A percentile compares a stretch with the other conserved stretches of the same genome.
Evolutionary conservation across 2,888 invertebrate species (phyloP).

Genomic region (Rhabditophanes sp.): DNA sequence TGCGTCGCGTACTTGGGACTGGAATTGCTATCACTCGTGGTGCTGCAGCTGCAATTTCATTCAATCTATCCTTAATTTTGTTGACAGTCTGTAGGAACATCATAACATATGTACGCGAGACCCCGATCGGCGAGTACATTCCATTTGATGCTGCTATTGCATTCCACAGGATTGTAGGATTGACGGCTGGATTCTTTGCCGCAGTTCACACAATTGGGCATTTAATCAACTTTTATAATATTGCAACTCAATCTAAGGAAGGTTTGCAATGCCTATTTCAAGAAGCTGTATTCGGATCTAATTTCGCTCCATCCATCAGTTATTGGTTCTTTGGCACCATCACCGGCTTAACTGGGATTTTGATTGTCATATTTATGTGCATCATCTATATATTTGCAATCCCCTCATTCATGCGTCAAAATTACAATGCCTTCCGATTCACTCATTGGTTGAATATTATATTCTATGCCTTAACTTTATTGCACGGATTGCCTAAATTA

Average conservation of each 20-base stretch:
- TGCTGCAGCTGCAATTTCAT: slow-evolving; percentile 78
- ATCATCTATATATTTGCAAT: slow-evolving; percentile 92
- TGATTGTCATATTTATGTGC: slow-evolving; percentile 74
- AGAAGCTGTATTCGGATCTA: slow-evolving; percentile 74
- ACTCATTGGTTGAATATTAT: slow-evolving; percentile 75
- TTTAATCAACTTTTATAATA: slow-evolving; percentile 89
- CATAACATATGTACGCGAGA: slow-evolving; percentile 77
- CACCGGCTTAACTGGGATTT: slow-evolving; percentile 65
- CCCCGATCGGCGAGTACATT: slow-evolving; percentile 78
- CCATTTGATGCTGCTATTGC: slow-evolving; percentile 85
- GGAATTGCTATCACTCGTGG: slow-evolving; percentile 60
- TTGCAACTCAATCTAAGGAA: slow-evolving; percentile 81
- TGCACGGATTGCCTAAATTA: slow-evolving; percentile 75
- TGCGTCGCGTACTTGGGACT: slow-evolving; percentile 88
- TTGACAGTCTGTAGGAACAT: slow-evolving; percentile 69
- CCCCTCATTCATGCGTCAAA: slow-evolving; percentile 69
- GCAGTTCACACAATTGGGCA: slow-evolving; percentile 79
- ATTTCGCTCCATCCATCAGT: slow-evolving; percentile 77
- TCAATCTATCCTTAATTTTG: slow-evolving; percentile 75
- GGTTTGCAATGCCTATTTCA: slow-evolving; percentile 77
- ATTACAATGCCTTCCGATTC: slow-evolving; percentile 80
- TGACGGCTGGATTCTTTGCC: slow-evolving; percentile 80
- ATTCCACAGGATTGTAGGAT: slow-evolving; percentile 88
- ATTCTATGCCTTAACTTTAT: slow-evolving; percentile 66
- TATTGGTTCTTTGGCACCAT: slow-evolving; percentile 90